Percentiles rank a stretch among this genome's conserved stretches.
Conservation (phyloP, 2,888 invertebrate genomes). For the Galerucella calmariensis region DNA sequence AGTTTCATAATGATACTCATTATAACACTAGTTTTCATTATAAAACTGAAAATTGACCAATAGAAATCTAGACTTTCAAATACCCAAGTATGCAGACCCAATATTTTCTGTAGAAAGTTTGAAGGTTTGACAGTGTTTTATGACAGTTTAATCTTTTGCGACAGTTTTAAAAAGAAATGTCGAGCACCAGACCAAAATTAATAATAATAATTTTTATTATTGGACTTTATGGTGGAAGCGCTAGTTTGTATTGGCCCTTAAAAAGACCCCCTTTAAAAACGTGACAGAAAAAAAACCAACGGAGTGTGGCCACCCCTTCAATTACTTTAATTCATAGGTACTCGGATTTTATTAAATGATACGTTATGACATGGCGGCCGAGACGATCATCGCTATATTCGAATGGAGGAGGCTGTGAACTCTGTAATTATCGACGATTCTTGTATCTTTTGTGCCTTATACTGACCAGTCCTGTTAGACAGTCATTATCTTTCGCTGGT, state of each 20-base stretch:
- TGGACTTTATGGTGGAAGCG: not conserved
- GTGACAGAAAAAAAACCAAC: not conserved
- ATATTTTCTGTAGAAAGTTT: too few relatives aligned
- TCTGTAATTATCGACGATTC: slow-evolving; percentile 14
- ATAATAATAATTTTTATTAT: not conserved
- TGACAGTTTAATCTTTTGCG: too few relatives aligned
- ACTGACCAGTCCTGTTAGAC: slow-evolving; percentile 8
- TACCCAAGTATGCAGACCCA: too few relatives aligned
- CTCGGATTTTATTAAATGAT: slow-evolving; percentile 31
- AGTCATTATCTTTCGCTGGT: slow-evolving; percentile 5
- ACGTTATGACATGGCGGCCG: slow-evolving; percentile 20
- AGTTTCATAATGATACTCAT: too few relatives aligned
- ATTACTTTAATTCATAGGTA: slow-evolving; percentile 45
- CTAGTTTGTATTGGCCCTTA: not conserved
- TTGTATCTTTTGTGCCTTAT: slow-evolving; percentile 5
- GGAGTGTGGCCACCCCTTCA: slow-evolving; percentile 41
- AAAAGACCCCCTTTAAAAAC: not conserved
- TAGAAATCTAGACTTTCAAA: too few relatives aligned
- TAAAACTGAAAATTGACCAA: too few relatives aligned
- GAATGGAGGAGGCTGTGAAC: slow-evolving; percentile 2
- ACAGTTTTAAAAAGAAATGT: too few relatives aligned
- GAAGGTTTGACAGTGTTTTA: too few relatives aligned
- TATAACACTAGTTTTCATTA: too few relatives aligned
- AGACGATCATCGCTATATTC: slow-evolving; percentile 1
- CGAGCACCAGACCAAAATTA: too few relatives aligned